These are phyloP conservation scores for Caranx melampygus DNA, from an alignment of 2,113 vertebrate species.

Conservation along the genomic window DNA sequence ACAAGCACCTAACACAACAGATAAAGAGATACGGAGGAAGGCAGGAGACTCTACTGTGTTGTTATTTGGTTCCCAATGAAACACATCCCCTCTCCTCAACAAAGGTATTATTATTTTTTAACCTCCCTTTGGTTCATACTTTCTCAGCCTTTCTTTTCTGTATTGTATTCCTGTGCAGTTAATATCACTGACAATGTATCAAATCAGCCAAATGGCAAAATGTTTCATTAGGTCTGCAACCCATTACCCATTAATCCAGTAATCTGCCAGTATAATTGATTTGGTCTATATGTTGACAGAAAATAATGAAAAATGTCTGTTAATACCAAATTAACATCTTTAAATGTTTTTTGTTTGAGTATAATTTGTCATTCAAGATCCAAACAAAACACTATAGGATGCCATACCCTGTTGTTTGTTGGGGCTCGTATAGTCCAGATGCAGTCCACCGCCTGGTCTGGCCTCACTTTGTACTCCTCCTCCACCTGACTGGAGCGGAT, in stretches of 20 bases:
- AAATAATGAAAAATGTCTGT: neutral
- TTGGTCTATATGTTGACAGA: neutral
- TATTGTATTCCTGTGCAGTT: neutral
- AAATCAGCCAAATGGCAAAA: neutral
- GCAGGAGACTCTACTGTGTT: constrained; percentile 2
- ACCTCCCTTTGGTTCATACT: neutral
- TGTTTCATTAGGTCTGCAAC: neutral
- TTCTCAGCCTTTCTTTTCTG: neutral
- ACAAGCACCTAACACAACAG: constrained; percentile 15
- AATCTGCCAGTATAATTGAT: neutral
- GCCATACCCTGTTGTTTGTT: constrained; percentile 88
- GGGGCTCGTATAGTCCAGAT: constrained; percentile 97
- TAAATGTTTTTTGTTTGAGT: neutral
- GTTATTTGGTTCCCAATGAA: constrained; percentile 26
- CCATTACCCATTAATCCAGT: neutral
- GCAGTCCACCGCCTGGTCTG: constrained; percentile 94
- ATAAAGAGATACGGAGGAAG: constrained; percentile 8
- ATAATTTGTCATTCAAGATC: no score
- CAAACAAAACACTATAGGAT: neutral
- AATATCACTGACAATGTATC: neutral
- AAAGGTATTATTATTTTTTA: neutral
- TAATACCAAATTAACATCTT: neutral
- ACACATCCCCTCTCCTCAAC: constrained; percentile 7
- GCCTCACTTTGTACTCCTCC: constrained; percentile 92
- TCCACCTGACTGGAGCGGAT: constrained; percentile 96